phyloP scores from a whole-genome alignment of 2,888 invertebrate species.

The Tortricodes alternella region DNA sequence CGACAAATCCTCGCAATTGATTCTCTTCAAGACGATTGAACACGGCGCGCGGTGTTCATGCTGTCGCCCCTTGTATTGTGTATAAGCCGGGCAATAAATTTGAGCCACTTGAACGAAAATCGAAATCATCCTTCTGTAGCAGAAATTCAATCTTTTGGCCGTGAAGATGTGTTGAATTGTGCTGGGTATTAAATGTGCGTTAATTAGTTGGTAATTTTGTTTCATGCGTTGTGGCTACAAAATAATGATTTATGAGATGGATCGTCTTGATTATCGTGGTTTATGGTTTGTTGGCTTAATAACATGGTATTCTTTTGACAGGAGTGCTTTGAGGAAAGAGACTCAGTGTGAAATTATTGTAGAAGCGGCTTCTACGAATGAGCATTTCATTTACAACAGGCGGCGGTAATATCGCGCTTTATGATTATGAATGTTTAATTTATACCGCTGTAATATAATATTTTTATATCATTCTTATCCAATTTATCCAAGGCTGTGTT shows the following conservation, averaged over 20 bases:
- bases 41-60: conserved; percentile 22
- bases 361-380: neutral
- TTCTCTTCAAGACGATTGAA: conserved; percentile 27
- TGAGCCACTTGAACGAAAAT: conserved; percentile 9
- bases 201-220: no score
- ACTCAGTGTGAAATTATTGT: neutral
- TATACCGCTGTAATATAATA: neutral
- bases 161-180: no score
- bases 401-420: conserved; percentile 2
- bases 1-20: conserved; percentile 24
- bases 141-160: neutral
- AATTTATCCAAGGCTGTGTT: no score
- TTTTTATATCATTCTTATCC: neutral
- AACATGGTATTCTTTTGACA: conserved; percentile 5
- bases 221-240: no score
- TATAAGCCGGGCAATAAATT: conserved; percentile 13
- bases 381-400: conserved; percentile 17
- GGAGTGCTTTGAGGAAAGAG: neutral
- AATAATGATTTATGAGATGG: neutral
- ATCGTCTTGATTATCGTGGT: neutral
- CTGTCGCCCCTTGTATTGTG: conserved; percentile 15
- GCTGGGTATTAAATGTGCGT: neutral
- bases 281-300: conserved; percentile 10
- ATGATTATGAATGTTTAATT: conserved; percentile 1
- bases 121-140: neutral